These are phyloP conservation scores for Sebastes steindachneri DNA, from an alignment of 2,797 vertebrate species.

Conservation along the genomic window DNA sequence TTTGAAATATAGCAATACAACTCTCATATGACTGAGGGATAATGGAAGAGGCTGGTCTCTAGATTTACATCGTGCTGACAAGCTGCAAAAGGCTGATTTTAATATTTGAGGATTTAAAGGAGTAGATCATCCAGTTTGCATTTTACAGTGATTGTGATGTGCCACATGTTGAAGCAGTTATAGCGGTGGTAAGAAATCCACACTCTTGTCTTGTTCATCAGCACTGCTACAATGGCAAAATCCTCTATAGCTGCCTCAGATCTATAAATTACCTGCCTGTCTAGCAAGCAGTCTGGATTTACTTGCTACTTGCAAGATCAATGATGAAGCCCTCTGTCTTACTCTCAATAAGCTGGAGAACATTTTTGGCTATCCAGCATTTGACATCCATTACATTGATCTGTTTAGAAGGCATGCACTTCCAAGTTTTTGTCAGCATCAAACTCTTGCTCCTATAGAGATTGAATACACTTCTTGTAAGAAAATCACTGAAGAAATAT, in stretches of 20 bases:
- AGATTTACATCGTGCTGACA: conserved; percentile 4
- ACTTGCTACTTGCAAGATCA: not conserved
- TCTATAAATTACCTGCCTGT: too few species aligned
- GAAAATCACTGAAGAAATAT: not conserved
- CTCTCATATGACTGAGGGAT: not conserved
- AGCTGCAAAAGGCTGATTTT: not conserved
- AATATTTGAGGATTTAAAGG: not conserved
- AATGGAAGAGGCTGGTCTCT: not conserved
- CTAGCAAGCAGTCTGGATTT: too few species aligned
- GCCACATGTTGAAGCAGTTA: not conserved
- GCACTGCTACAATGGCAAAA: not conserved
- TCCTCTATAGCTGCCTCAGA: not conserved
- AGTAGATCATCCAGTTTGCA: not conserved
- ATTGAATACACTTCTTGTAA: not conserved
- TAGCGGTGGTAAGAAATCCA: not conserved
- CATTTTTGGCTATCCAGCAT: not conserved
- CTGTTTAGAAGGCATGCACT: not conserved
- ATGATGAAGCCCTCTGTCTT: not conserved
- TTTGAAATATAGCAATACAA: conserved; percentile 1
- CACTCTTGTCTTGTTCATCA: not conserved
- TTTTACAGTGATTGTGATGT: not conserved
- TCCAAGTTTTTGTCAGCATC: not conserved
- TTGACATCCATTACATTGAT: not conserved
- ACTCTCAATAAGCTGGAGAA: not conserved
- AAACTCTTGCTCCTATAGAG: not conserved